Evolutionary conservation across 2,888 invertebrate genomes (phyloP).

Genomic region (Leistus spinibarbis): DNA sequence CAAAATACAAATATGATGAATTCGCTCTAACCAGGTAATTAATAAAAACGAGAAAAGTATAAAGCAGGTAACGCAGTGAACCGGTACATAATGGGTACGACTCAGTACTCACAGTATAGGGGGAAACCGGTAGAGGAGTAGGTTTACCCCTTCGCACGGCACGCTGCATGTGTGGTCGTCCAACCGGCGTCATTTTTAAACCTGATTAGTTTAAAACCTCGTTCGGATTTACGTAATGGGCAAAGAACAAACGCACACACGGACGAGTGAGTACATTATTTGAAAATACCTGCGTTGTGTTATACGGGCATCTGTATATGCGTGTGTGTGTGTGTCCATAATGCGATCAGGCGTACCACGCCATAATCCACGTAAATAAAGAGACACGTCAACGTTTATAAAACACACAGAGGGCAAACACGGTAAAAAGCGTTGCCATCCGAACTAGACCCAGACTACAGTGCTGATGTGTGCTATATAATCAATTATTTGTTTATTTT

Average conservation of each 20-base stretch:
- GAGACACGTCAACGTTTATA: neutral
- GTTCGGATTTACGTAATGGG: neutral
- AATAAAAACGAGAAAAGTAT: no score
- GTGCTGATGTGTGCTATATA: no score
- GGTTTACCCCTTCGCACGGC: neutral
- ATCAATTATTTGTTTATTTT: no score
- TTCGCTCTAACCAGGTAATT: no score
- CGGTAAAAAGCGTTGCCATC: neutral
- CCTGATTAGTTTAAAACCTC: neutral
- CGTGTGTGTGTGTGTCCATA: neutral
- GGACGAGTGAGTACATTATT: neutral
- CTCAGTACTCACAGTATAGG: no score
- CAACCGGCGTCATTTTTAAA: neutral
- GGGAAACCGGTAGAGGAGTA: neutral
- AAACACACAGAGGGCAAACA: neutral
- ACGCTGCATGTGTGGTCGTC: neutral
- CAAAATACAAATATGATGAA: no score
- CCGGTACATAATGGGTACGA: neutral
- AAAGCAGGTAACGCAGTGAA: no score
- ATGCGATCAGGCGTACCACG: neutral
- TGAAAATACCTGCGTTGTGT: neutral
- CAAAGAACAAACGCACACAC: neutral
- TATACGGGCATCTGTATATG: neutral
- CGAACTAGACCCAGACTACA: no score
- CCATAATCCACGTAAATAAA: neutral